Conservation (phyloP, 2,888 invertebrate species). For the Drosophila falleni region DNA sequence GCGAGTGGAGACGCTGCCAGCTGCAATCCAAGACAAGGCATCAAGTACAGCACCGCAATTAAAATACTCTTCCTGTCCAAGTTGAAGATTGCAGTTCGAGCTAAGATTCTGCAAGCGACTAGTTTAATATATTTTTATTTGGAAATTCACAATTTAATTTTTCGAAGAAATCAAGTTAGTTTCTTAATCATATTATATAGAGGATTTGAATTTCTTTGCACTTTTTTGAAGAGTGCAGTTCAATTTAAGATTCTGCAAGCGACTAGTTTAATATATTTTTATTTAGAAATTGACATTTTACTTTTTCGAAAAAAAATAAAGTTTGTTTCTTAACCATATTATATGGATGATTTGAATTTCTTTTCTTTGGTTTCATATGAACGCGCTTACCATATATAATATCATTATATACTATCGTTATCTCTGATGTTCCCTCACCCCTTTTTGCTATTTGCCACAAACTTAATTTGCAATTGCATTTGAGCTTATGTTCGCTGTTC, state of each 20-base stretch:
- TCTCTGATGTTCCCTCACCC: background rate
- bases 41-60: conserved; percentile 24
- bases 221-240: too few relatives aligned
- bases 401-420: conserved; percentile 16
- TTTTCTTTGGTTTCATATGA: background rate
- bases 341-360: background rate
- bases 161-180: too few relatives aligned
- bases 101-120: too few relatives aligned
- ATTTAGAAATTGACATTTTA: too few relatives aligned
- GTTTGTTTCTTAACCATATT: too few relatives aligned
- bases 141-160: too few relatives aligned
- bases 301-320: too few relatives aligned
- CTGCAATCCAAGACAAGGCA: conserved; percentile 18
- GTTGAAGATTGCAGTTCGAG: background rate
- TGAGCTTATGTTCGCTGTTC: conserved; percentile 43
- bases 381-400: background rate
- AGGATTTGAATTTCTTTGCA: background rate
- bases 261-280: too few relatives aligned
- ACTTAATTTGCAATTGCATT: conserved; percentile 65
- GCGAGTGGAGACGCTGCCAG: conserved; percentile 16
- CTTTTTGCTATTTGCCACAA: conserved; percentile 3
- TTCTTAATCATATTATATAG: background rate
- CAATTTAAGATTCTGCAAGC: too few relatives aligned
- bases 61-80: conserved; percentile 23
- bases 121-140: too few relatives aligned